These are phyloP conservation scores for Temnothorax unifasciatus DNA, from an alignment of 2,888 invertebrate species.

Conservation along the genomic window DNA sequence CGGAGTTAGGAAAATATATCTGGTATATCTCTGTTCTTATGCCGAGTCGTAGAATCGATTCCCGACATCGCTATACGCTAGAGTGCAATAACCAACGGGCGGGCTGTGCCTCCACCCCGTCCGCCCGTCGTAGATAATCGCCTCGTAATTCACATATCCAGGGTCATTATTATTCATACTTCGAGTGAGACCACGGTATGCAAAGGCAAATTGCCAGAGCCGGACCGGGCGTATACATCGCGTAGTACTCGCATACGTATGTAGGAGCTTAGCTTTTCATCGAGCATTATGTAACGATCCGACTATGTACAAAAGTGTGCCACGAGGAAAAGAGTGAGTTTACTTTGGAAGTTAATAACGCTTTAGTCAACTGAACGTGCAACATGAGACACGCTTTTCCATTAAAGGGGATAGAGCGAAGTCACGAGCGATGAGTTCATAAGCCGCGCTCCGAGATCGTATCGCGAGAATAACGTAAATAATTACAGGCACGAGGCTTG, in stretches of 20 bases:
- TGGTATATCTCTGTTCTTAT: constrained; percentile 42
- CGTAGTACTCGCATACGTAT: constrained; percentile 62
- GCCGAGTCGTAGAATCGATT: constrained; percentile 66
- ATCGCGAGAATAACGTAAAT: constrained; percentile 50
- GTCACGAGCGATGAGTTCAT: constrained; percentile 52
- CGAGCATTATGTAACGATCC: constrained; percentile 68
- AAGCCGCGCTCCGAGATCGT: constrained; percentile 38
- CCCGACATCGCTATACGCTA: constrained; percentile 45
- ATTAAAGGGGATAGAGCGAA: constrained; percentile 53
- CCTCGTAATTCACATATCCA: constrained; percentile 76
- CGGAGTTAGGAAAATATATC: constrained; percentile 39
- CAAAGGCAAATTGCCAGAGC: constrained; percentile 75
- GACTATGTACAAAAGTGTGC: constrained; percentile 51
- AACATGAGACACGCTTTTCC: constrained; percentile 44
- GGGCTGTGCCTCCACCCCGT: not conserved
- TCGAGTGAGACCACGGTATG: constrained; percentile 70
- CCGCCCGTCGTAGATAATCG: constrained; percentile 69
- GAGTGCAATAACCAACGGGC: constrained; percentile 69
- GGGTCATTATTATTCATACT: constrained; percentile 76
- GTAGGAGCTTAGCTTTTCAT: constrained; percentile 70
- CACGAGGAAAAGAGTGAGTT: constrained; percentile 63
- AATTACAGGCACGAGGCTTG: constrained; percentile 30
- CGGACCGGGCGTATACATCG: constrained; percentile 60
- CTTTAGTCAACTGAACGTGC: constrained; percentile 62
- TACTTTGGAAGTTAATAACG: constrained; percentile 70